phyloP scores from a whole-genome alignment of 2,888 invertebrate genomes.

The Abrostola triplasia region DNA sequence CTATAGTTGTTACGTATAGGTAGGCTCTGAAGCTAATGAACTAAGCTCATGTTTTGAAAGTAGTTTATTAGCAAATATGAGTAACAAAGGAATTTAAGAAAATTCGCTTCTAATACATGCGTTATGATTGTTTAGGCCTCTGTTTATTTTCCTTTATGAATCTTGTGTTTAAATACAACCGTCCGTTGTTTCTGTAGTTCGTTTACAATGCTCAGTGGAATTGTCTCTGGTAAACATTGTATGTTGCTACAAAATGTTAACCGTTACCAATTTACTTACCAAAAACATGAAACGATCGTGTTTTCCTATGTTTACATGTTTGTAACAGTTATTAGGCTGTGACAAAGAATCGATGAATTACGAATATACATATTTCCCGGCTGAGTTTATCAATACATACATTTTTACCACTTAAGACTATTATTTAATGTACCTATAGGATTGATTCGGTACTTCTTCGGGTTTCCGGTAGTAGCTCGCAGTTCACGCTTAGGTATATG shows the following conservation, averaged over 20 bases:
- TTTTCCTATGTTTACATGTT: too few species aligned
- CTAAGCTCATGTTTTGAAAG: background rate
- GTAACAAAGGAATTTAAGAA: constrained; percentile 3
- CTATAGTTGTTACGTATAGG: background rate
- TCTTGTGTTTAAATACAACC: constrained; percentile 25
- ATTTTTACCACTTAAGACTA: too few species aligned
- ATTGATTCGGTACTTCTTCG: too few species aligned
- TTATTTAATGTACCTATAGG: too few species aligned
- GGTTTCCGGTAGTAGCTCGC: too few species aligned
- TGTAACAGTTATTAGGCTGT: too few species aligned
- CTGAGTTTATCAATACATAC: too few species aligned
- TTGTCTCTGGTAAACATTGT: constrained; percentile 30
- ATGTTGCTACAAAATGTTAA: constrained; percentile 13
- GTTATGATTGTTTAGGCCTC: constrained; percentile 39
- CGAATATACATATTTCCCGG: too few species aligned
- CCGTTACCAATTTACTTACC: constrained; percentile 7
- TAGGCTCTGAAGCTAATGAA: too few species aligned
- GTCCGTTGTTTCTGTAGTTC: constrained; percentile 27
- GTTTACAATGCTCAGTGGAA: constrained; percentile 26
- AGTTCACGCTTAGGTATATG: too few species aligned
- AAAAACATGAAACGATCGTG: background rate
- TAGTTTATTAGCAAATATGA: background rate
- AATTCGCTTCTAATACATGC: constrained; percentile 2
- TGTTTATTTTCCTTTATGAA: constrained; percentile 39
- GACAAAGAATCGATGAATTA: too few species aligned